These are phyloP conservation scores for Herminia tarsipennalis DNA, from an alignment of 2,888 invertebrate species.

Conservation along the genomic window DNA sequence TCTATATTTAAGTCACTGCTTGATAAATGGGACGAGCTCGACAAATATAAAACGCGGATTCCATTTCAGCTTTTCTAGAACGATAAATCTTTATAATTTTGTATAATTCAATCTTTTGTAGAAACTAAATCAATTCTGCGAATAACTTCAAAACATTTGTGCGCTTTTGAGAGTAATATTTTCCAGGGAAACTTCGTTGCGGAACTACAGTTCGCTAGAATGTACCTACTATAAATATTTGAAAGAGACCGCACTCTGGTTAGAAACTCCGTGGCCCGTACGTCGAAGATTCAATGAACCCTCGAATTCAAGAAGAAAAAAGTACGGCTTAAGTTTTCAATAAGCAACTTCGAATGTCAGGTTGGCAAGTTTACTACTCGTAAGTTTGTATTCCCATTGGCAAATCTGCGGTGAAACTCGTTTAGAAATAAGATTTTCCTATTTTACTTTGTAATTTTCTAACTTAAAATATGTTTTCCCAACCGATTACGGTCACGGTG, in stretches of 20 bases:
- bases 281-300: too few species aligned
- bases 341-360: too few species aligned
- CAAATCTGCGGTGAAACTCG: too few species aligned
- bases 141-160: slow-evolving; percentile 25
- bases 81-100: slow-evolving; percentile 27
- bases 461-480: too few species aligned
- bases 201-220: slow-evolving; percentile 4
- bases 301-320: too few species aligned
- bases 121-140: slow-evolving; percentile 23
- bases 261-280: not conserved
- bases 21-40: slow-evolving; percentile 8
- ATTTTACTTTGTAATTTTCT: too few species aligned
- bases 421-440: too few species aligned
- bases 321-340: too few species aligned
- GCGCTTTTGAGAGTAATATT: slow-evolving; percentile 21
- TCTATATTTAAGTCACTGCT: not conserved
- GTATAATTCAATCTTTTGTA: slow-evolving; percentile 28
- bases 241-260: not conserved
- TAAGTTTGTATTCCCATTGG: too few species aligned
- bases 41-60: slow-evolving; percentile 17
- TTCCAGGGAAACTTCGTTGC: slow-evolving; percentile 5
- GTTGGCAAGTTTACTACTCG: too few species aligned
- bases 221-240: not conserved
- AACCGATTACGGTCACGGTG: too few species aligned
- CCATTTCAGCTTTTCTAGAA: slow-evolving; percentile 14